Evolutionary conservation across 2,113 vertebrate species (phyloP).

Genomic region (Pachyramphus minor): DNA sequence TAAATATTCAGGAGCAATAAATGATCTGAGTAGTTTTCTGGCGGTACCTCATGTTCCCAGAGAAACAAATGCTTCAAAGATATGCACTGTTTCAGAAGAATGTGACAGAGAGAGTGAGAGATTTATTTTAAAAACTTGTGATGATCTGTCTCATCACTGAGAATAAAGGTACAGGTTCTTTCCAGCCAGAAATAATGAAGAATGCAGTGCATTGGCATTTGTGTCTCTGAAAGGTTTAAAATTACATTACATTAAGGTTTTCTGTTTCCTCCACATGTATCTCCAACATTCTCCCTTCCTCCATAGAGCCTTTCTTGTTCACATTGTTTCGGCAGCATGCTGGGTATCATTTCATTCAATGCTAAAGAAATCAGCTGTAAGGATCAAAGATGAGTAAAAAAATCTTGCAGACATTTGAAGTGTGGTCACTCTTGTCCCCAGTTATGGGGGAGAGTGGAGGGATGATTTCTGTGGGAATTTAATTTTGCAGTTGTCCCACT

Average conservation of each 20-base stretch:
- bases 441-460: rapidly evolving
- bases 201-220: background rate
- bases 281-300: background rate
- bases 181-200: background rate
- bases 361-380: background rate
- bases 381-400: background rate
- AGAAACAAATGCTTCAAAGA: constrained; percentile 48
- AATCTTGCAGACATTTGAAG: background rate
- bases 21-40: constrained; percentile 66
- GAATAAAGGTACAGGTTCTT: background rate
- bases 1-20: constrained; percentile 67
- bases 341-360: background rate
- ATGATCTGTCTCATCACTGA: constrained; percentile 7
- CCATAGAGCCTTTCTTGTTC: background rate
- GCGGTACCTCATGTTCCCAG: constrained; percentile 60
- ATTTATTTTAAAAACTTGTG: constrained; percentile 32
- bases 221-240: background rate
- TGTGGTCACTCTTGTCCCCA: background rate
- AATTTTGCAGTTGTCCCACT: background rate
- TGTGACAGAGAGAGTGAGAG: constrained; percentile 49
- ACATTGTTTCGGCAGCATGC: background rate
- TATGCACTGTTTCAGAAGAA: constrained; percentile 63
- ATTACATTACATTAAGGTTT: background rate
- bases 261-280: background rate
- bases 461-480: background rate